Evolutionary conservation across 2,888 invertebrate genomes (phyloP).

Genomic region (Microctonus hyperodae): DNA sequence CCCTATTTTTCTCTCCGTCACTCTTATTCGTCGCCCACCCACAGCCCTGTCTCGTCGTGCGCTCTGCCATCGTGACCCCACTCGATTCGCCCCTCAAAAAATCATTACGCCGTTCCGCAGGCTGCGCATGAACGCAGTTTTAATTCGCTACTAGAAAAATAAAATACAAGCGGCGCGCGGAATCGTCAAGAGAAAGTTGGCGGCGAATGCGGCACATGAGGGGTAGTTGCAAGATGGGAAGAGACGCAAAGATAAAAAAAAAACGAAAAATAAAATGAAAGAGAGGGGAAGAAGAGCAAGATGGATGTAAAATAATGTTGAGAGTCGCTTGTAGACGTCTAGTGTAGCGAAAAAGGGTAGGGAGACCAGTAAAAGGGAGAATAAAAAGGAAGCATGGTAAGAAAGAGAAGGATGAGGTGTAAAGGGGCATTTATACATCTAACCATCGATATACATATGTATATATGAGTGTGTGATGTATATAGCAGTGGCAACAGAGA

Average conservation of each 20-base stretch:
- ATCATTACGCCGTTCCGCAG: slow-evolving; percentile 81
- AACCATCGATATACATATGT: slow-evolving; percentile 2
- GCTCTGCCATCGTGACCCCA: slow-evolving; percentile 68
- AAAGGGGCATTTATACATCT: too few relatives aligned
- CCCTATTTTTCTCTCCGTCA: slow-evolving; percentile 27
- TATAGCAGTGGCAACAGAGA: slow-evolving; percentile 25
- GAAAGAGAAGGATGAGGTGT: slow-evolving; percentile 38
- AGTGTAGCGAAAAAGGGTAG: slow-evolving; percentile 37
- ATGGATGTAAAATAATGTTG: slow-evolving; percentile 28
- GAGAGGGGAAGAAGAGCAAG: slow-evolving; percentile 26
- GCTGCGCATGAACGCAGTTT: slow-evolving; percentile 73
- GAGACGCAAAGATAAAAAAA: slow-evolving; percentile 26
- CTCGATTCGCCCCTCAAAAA: slow-evolving; percentile 84
- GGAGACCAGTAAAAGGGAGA: slow-evolving; percentile 24
- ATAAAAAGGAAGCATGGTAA: slow-evolving; percentile 34
- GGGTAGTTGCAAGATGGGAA: slow-evolving; percentile 17
- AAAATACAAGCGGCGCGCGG: slow-evolving; percentile 41
- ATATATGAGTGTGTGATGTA: slow-evolving; percentile 21
- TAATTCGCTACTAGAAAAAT: slow-evolving; percentile 53
- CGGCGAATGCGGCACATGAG: slow-evolving; percentile 17
- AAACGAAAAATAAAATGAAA: too few relatives aligned
- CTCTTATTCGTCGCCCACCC: slow-evolving; percentile 51
- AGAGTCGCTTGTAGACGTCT: slow-evolving; percentile 32
- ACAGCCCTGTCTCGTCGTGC: slow-evolving; percentile 52
- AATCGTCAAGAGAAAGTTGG: slow-evolving; percentile 37